A percentile compares a stretch with the other conserved stretches of the same genome.
Conservation (phyloP, 2,797 vertebrate genomes). For the Orestias chungarensis region DNA sequence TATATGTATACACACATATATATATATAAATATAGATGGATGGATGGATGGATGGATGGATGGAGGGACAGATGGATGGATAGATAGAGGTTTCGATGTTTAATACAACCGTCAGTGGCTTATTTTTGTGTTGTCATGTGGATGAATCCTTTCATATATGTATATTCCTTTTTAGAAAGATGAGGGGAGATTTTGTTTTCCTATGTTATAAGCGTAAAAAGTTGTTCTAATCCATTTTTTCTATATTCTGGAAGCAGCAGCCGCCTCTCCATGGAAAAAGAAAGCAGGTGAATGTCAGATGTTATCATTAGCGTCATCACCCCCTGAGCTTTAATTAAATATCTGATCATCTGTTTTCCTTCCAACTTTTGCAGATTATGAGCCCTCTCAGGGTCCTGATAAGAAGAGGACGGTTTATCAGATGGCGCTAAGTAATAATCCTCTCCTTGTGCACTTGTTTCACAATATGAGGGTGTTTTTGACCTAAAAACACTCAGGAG, state of each 20-base stretch:
- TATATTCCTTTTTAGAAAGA: no score
- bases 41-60: no score
- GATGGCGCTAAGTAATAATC: slow-evolving; percentile 92
- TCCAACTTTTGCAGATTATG: slow-evolving; percentile 81
- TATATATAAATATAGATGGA: no score
- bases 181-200: no score
- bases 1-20: no score
- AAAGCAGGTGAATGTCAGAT: slow-evolving; percentile 85
- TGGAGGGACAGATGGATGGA: no score
- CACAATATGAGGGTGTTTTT: slow-evolving; percentile 41
- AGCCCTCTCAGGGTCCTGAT: slow-evolving; percentile 86
- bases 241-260: slow-evolving; percentile 63
- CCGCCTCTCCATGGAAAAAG: slow-evolving; percentile 92
- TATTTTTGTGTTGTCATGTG: no score
- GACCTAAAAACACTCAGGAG: slow-evolving; percentile 22
- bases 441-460: slow-evolving; percentile 40
- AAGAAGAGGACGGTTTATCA: slow-evolving; percentile 96
- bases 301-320: slow-evolving; percentile 61
- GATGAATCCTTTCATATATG: no score
- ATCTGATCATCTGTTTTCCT: slow-evolving; percentile 51
- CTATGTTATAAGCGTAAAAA: no score
- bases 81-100: no score
- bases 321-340: slow-evolving; percentile 71
- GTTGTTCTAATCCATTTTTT: slow-evolving; percentile 64
- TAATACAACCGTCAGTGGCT: no score